A percentile compares a stretch with the other conserved stretches of the same genome.
phyloP scores from a whole-genome alignment of 2,888 invertebrate species.

The Tetanocera ferruginea region DNA sequence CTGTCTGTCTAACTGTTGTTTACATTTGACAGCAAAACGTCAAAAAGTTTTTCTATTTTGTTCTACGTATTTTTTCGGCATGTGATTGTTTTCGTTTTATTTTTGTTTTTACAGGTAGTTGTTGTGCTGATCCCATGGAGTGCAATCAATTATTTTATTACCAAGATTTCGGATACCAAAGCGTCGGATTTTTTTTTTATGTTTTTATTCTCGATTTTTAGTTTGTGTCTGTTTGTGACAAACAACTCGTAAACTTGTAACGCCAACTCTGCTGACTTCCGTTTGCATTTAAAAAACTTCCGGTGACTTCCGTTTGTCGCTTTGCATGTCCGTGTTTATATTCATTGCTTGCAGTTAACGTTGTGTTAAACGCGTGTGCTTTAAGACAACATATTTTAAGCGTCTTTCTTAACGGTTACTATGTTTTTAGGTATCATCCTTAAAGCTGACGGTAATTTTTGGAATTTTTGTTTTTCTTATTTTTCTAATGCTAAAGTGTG shows the following conservation, averaged over 20 bases:
- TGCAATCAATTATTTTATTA: constrained; percentile 14
- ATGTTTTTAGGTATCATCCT: too few relatives aligned
- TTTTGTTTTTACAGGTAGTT: neutral
- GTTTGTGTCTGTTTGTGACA: neutral
- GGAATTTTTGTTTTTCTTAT: too few relatives aligned
- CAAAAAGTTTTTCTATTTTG: neutral
- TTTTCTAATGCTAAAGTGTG: too few relatives aligned
- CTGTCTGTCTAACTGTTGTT: neutral
- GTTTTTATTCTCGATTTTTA: neutral
- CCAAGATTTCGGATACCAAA: neutral
- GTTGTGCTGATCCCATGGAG: neutral
- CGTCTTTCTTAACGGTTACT: too few relatives aligned
- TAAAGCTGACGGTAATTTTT: too few relatives aligned
- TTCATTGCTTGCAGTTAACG: neutral
- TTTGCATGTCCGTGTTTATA: neutral
- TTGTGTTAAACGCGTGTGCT: neutral
- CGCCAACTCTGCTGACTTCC: neutral
- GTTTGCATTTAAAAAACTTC: constrained; percentile 9
- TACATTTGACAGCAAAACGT: neutral
- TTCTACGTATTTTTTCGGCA: neutral
- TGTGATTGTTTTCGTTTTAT: neutral
- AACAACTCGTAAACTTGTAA: neutral
- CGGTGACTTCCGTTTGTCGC: neutral
- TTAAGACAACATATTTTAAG: too few relatives aligned
- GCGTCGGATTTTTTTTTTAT: neutral